Base-by-base conservation (phyloP, 2,888 invertebrate species). In the Entomobrya proxima region DNA sequence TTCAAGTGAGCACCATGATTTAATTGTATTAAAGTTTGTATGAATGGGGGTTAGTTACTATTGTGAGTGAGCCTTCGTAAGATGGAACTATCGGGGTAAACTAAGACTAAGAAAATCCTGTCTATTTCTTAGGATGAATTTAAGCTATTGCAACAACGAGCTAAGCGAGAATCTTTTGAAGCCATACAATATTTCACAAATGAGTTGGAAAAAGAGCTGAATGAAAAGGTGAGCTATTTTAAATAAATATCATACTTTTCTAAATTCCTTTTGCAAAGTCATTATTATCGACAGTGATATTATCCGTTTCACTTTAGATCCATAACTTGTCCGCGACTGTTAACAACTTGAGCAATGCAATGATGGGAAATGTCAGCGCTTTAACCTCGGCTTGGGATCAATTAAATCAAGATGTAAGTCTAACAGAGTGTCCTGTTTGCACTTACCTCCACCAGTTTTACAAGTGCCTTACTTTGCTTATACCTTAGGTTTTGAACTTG, bases 331-430 rank as follows among this genome's bases (percentile, higher is more conserved):
- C 47, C 1, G 15, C 6, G 13, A 67, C 6, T 58, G 58, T 74
- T 0, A 18, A 24, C 2, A 58, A 58, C 9, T 52, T 74, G 30
- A n/a, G 50, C 35, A 47, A n/a, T 35, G 50, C 7, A 27, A 30
- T 47, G 40, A 24, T 47, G 1, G 18, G 69, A 44, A 81, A 81
- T 37, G 58, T 40, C 30, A 74, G 40, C 13, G 55, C 74, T 4
- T 18, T 82, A 21, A 82, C 74, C 30, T 61, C 64, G 0, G 58
- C 61, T 0, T 32, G 74, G 21, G 30, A 82, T n/a, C 61, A 82
- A 21, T n/a, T 82, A 32, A 82, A 74, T 35, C 15, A 32, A 5
- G 75, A 81, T 15, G 81, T 81, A 75, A n/a, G 44, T 69, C 6
- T 27, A 32, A 5, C 37, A 35, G 7, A 2, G 4, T 2, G 15